These are phyloP conservation scores for Pseudobourletiella spinata DNA, from an alignment of 1,140 invertebrate genomes.

Conservation along the genomic window DNA sequence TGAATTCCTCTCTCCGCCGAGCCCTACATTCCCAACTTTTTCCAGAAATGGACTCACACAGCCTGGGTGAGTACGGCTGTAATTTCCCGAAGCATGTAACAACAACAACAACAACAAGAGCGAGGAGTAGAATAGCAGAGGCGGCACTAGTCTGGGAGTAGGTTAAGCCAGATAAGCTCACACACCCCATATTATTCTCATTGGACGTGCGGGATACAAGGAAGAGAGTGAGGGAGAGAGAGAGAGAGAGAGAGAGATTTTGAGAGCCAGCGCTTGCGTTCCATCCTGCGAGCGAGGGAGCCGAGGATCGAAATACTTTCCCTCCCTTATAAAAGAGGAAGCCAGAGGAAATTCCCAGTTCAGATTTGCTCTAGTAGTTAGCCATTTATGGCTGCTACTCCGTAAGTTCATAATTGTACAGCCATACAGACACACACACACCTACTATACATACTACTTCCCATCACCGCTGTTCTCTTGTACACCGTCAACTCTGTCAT, in stretches of 20 bases:
- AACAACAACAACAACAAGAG: too few relatives aligned
- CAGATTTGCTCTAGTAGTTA: conserved; percentile 34
- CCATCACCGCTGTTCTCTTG: too few relatives aligned
- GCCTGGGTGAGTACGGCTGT: too few relatives aligned
- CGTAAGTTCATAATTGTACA: conserved; percentile 3
- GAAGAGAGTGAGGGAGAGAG: neutral
- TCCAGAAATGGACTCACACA: too few relatives aligned
- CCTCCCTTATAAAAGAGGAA: conserved; percentile 20
- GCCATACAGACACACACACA: too few relatives aligned
- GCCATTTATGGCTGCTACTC: conserved; percentile 35
- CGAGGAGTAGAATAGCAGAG: too few relatives aligned
- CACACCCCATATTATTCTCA: neutral
- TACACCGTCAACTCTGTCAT: too few relatives aligned
- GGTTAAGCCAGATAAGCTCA: neutral
- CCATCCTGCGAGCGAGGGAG: too few relatives aligned
- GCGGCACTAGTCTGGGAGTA: neutral
- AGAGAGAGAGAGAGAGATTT: conserved; percentile 5
- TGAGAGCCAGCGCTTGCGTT: conserved; percentile 19
- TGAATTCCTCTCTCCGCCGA: too few relatives aligned
- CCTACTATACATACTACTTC: too few relatives aligned
- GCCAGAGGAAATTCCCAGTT: conserved; percentile 18
- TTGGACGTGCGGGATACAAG: neutral
- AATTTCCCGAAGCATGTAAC: too few relatives aligned
- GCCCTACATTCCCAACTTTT: too few relatives aligned
- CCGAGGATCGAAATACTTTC: conserved; percentile 10